These are phyloP conservation scores for Phataginus tricuspis DNA, from an alignment of 2,797 vertebrate genomes.

Conservation along the genomic window DNA sequence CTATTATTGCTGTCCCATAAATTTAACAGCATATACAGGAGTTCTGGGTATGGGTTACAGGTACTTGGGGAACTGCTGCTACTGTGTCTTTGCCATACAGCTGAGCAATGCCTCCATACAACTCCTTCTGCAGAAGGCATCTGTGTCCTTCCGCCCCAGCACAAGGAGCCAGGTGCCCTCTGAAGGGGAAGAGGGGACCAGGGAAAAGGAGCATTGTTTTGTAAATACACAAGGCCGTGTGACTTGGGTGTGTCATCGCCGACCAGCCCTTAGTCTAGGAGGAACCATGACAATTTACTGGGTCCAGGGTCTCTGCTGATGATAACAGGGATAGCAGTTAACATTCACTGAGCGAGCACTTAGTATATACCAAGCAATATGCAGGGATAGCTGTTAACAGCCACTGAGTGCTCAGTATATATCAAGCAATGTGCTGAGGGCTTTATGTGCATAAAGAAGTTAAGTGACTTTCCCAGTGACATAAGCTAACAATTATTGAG, in stretches of 20 bases:
- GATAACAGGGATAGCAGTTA: neutral
- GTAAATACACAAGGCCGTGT: neutral
- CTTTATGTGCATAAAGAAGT: neutral
- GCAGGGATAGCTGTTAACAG: neutral
- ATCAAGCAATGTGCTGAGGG: neutral
- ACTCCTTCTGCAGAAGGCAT: neutral
- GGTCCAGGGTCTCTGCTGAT: neutral
- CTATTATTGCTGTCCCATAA: slow-evolving; percentile 56
- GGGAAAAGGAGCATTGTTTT: neutral
- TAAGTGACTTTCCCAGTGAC: neutral
- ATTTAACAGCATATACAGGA: slow-evolving; percentile 49
- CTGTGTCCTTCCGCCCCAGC: neutral
- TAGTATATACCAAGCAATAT: neutral
- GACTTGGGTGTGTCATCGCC: neutral
- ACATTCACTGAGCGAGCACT: neutral
- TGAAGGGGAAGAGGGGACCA: too few relatives aligned
- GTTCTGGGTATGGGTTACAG: slow-evolving; percentile 55
- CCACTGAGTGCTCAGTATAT: neutral
- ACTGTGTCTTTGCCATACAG: neutral
- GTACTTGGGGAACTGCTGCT: slow-evolving; percentile 59
- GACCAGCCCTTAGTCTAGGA: neutral
- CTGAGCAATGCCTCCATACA: neutral
- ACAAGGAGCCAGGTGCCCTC: neutral
- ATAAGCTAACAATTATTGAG: neutral
- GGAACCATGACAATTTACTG: neutral